These are phyloP conservation scores for Eretmochelys imbricata DNA, from an alignment of 2,113 vertebrate species.

Conservation along the genomic window DNA sequence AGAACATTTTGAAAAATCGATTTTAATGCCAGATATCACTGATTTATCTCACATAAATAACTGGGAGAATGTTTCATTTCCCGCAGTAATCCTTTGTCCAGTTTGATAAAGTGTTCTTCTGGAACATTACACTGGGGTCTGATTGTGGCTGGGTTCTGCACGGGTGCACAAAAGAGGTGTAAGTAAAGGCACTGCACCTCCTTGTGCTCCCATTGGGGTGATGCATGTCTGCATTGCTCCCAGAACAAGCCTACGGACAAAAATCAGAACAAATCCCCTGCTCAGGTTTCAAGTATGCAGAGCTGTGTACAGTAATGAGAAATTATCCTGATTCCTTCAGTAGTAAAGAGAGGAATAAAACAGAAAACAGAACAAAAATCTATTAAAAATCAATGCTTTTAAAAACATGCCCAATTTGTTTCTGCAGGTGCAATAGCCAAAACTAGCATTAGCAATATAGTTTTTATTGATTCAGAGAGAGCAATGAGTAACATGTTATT, in stretches of 20 bases:
- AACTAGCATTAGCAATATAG: not conserved
- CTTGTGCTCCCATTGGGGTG: not conserved
- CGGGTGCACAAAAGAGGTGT: not conserved
- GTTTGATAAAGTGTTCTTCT: not conserved
- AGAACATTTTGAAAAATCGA: not conserved
- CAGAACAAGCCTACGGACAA: not conserved
- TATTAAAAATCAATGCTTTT: not conserved
- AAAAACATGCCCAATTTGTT: not conserved
- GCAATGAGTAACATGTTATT: not conserved
- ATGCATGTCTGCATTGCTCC: not conserved
- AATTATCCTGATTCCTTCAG: not conserved
- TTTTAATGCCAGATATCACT: not conserved
- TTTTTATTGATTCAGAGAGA: not conserved
- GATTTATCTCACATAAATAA: not conserved
- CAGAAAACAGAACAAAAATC: not conserved
- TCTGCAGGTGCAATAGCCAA: not conserved
- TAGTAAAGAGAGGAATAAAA: not conserved
- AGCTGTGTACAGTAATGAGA: not conserved
- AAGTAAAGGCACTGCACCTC: not conserved
- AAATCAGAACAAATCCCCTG: fast-evolving
- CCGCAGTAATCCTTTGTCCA: not conserved
- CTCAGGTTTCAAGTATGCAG: not conserved
- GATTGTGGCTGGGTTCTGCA: not conserved
- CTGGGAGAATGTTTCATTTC: not conserved
- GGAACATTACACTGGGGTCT: not conserved